Evolutionary conservation across 2,888 invertebrate genomes (phyloP).

Genomic region (Patella caerulea): DNA sequence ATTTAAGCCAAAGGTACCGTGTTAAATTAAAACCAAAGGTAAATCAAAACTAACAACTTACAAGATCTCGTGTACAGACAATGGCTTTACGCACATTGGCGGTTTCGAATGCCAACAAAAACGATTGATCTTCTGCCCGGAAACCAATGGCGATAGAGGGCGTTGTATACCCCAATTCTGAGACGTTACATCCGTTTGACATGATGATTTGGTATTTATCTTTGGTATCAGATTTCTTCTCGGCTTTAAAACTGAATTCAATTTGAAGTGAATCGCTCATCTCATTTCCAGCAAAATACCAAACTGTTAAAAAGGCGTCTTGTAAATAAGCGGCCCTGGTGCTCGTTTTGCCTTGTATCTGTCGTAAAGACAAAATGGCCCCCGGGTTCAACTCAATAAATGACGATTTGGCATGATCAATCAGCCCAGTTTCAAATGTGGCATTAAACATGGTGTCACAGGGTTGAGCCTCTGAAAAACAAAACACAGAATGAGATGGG

Average conservation of each 20-base stretch:
- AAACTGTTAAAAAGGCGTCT: slow-evolving; percentile 40
- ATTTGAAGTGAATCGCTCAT: slow-evolving; percentile 41
- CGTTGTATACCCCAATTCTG: slow-evolving; percentile 40
- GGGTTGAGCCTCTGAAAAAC: slow-evolving; percentile 11
- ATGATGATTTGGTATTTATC: slow-evolving; percentile 45
- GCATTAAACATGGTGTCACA: slow-evolving; percentile 49
- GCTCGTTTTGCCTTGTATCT: slow-evolving; percentile 16
- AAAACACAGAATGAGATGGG: no score
- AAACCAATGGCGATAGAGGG: slow-evolving; percentile 46
- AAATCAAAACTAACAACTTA: slow-evolving; percentile 20
- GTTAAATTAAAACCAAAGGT: no score
- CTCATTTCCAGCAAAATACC: slow-evolving; percentile 44
- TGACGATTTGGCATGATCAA: slow-evolving; percentile 41
- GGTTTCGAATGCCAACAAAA: slow-evolving; percentile 43
- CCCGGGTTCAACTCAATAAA: slow-evolving; percentile 40
- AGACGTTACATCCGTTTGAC: slow-evolving; percentile 48
- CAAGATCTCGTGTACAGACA: slow-evolving; percentile 38
- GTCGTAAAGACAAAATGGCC: slow-evolving; percentile 24
- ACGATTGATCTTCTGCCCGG: slow-evolving; percentile 39
- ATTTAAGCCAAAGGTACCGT: no score
- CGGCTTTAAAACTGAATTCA: slow-evolving; percentile 42
- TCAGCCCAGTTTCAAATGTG: slow-evolving; percentile 41
- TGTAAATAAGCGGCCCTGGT: slow-evolving; percentile 40
- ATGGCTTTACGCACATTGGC: slow-evolving; percentile 40
- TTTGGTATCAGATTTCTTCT: slow-evolving; percentile 30